phyloP scores from a whole-genome alignment of 1,140 invertebrate species.

The Meloidogyne exigua region DNA sequence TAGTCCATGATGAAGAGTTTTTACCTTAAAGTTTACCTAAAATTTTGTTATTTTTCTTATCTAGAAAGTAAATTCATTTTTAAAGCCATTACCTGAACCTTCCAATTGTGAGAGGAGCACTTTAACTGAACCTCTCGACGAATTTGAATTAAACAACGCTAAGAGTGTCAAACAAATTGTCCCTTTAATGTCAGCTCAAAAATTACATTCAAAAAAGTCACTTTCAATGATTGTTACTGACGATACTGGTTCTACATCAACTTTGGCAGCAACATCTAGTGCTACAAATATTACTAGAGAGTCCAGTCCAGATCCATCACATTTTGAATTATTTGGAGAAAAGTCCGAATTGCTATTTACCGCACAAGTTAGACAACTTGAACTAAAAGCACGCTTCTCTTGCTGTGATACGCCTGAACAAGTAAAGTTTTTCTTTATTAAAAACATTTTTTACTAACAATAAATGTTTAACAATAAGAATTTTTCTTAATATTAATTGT shows the following conservation, averaged over 20 bases:
- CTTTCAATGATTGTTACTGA: neutral
- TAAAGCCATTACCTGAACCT: constrained; percentile 30
- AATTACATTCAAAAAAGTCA: neutral
- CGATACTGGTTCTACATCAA: neutral
- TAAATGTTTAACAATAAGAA: too few relatives aligned
- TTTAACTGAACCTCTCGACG: constrained; percentile 9
- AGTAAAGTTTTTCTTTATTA: neutral
- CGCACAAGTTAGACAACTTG: constrained; percentile 24
- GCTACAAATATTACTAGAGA: neutral
- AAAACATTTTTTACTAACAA: too few relatives aligned
- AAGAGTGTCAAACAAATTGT: constrained; percentile 12
- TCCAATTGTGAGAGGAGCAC: constrained; percentile 5
- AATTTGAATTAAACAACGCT: constrained; percentile 15
- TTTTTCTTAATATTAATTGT: too few relatives aligned
- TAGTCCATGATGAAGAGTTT: neutral
- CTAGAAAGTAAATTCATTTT: neutral
- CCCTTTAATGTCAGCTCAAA: neutral
- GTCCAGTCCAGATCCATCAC: constrained; percentile 17
- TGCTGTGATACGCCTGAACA: constrained; percentile 22
- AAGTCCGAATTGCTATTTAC: constrained; percentile 32
- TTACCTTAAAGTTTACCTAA: too few relatives aligned
- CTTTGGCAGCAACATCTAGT: neutral
- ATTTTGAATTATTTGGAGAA: constrained; percentile 20
- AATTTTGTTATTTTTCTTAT: too few relatives aligned
- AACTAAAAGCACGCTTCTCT: constrained; percentile 15